Conservation (phyloP, 2,797 vertebrate species). For the Poecile montanus region DNA sequence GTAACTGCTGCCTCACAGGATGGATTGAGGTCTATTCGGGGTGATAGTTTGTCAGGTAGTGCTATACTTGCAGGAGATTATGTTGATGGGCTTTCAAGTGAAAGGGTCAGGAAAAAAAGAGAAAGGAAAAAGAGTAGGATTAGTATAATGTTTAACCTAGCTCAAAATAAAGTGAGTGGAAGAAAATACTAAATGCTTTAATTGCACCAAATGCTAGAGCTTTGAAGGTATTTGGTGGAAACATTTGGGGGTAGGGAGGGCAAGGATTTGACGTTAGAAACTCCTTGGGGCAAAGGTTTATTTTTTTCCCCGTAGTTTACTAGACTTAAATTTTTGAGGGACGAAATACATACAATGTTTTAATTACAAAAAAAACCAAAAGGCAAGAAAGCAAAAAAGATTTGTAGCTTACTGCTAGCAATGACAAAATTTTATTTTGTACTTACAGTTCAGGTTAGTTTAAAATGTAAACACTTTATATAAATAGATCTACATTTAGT, state of each 20-base stretch:
- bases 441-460: neutral
- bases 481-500: neutral
- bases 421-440: neutral
- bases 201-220: neutral
- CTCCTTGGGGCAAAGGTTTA: neutral
- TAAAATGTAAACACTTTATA: neutral
- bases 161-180: neutral
- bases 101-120: conserved; percentile 59
- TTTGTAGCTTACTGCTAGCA: neutral
- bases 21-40: conserved; percentile 36
- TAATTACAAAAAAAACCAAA: neutral
- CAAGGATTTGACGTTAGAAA: neutral
- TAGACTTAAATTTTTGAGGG: neutral
- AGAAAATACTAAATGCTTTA: conserved; percentile 40
- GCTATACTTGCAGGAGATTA: conserved; percentile 59
- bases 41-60: conserved; percentile 14
- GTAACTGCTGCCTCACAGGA: conserved; percentile 32
- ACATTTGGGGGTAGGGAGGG: neutral
- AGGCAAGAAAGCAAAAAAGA: neutral
- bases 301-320: neutral
- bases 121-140: conserved; percentile 43
- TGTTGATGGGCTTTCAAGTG: conserved; percentile 56
- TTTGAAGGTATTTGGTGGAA: conserved; percentile 8
- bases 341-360: neutral
- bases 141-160: conserved; percentile 66